Evolutionary conservation across 2,888 invertebrate species (phyloP).

Genomic region (Brachyopa scutellaris): DNA sequence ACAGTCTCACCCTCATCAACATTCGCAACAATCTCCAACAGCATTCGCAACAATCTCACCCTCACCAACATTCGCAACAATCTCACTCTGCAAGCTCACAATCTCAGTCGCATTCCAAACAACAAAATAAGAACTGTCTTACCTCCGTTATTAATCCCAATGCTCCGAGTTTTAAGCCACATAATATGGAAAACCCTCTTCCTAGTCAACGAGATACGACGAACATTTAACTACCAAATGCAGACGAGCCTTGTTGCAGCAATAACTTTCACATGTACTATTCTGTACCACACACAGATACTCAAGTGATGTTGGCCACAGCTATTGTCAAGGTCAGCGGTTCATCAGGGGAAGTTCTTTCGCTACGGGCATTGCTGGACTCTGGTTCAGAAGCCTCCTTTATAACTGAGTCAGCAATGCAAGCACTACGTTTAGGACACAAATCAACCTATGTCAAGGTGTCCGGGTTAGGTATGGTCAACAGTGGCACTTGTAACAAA

Average conservation of each 20-base stretch:
- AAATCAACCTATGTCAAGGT: not conserved
- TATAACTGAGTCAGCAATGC: not conserved
- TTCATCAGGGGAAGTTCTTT: not conserved
- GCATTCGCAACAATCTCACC: no score
- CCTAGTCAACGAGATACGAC: not conserved
- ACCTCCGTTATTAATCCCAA: not conserved
- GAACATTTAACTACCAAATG: not conserved
- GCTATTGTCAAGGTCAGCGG: not conserved
- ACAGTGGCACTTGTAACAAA: not conserved
- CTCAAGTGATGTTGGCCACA: not conserved
- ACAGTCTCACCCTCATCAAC: no score
- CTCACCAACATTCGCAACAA: no score
- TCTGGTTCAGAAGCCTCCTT: conserved; percentile 7
- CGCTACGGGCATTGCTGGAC: conserved; percentile 3
- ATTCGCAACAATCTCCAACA: no score
- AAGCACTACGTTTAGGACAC: not conserved
- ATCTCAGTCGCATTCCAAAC: not conserved
- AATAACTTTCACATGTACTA: no score
- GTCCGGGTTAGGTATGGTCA: not conserved
- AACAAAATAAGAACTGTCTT: not conserved
- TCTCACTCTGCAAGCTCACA: not conserved
- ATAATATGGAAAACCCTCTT: no score
- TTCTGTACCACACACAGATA: no score
- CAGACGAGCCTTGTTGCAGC: no score
- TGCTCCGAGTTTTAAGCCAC: not conserved